These are phyloP conservation scores for Eulemur rubriventer DNA, from an alignment of 2,797 vertebrate species.

Conservation along the genomic window DNA sequence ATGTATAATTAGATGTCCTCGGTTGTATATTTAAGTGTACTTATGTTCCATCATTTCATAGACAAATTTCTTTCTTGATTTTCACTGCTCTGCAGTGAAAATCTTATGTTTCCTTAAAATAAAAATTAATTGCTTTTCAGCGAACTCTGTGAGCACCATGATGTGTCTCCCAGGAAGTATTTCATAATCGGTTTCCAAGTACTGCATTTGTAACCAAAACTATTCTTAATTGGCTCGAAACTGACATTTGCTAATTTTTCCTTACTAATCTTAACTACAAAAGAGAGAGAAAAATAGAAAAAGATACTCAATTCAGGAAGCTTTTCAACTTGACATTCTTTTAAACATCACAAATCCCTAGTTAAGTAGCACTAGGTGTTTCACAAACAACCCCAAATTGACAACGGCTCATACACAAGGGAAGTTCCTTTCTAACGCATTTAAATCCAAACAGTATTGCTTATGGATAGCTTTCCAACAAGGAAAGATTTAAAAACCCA, in stretches of 20 bases:
- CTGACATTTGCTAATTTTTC: constrained; percentile 77
- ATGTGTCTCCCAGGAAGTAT: constrained; percentile 79
- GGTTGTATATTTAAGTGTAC: neutral
- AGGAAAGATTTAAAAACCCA: neutral
- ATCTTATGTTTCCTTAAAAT: constrained; percentile 61
- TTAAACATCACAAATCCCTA: neutral
- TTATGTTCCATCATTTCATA: constrained; percentile 22
- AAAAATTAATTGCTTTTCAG: constrained; percentile 82
- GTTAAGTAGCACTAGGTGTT: neutral
- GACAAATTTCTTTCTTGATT: constrained; percentile 33
- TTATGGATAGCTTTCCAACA: neutral
- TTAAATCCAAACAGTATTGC: neutral
- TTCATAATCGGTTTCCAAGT: constrained; percentile 77
- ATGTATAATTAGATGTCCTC: neutral
- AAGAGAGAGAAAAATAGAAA: constrained; percentile 29
- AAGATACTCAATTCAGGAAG: neutral
- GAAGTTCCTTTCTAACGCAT: neutral
- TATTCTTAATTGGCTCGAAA: constrained; percentile 77
- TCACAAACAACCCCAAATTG: neutral
- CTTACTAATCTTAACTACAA: constrained; percentile 43
- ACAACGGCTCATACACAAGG: accelerated
- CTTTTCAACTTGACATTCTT: neutral
- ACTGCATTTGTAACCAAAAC: constrained; percentile 77
- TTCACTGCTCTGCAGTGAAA: constrained; percentile 20
- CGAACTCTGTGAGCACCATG: constrained; percentile 69